These are phyloP conservation scores for Acholoe squamosa DNA, from an alignment of 2,888 invertebrate species.

Conservation along the genomic window DNA sequence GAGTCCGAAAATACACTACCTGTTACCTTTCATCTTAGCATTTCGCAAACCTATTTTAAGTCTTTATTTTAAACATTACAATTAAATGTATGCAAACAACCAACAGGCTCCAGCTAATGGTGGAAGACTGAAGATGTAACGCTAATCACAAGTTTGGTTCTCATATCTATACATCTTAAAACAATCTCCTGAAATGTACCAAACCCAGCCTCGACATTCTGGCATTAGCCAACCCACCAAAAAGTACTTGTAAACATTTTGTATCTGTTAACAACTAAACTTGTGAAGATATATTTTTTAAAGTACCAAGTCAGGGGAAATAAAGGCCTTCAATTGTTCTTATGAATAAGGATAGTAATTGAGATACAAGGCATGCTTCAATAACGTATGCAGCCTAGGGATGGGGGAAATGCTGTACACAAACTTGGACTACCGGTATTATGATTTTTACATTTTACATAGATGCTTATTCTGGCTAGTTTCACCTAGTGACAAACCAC, in stretches of 20 bases:
- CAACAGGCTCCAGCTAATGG: not conserved
- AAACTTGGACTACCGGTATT: conserved; percentile 7
- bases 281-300: not conserved
- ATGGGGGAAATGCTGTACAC: not conserved
- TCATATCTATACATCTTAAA: not conserved
- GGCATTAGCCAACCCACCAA: not conserved
- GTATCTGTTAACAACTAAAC: not conserved
- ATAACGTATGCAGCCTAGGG: not conserved
- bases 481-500: conserved; percentile 20
- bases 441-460: not conserved
- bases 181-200: not conserved
- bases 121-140: not conserved
- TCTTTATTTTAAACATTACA: conserved; percentile 35
- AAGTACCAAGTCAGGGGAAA: not conserved
- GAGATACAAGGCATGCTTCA: conserved; percentile 16
- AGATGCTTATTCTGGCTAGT: not conserved
- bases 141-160: not conserved
- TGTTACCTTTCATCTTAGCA: not conserved
- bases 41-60: not conserved
- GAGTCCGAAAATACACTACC: conserved; percentile 1
- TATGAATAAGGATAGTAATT: not conserved
- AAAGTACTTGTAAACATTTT: not conserved
- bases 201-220: not conserved
- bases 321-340: not conserved
- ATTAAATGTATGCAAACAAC: not conserved